These are phyloP conservation scores for Bombus huntii DNA, from an alignment of 1,140 invertebrate genomes.

Conservation along the genomic window DNA sequence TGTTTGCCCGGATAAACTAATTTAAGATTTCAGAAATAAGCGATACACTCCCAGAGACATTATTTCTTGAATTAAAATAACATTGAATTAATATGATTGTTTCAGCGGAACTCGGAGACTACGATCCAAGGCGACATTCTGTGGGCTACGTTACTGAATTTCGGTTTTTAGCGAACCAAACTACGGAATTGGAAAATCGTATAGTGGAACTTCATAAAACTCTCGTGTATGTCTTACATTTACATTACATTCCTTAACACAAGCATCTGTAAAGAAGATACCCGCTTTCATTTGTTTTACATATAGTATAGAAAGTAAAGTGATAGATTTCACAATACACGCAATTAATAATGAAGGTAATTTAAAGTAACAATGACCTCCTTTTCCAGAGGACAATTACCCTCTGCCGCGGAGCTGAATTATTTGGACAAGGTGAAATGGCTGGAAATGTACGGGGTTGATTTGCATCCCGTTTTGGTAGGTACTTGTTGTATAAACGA, in stretches of 20 bases:
- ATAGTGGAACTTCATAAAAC: conserved; percentile 95
- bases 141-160: conserved; percentile 98
- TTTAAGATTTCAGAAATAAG: neutral
- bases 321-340: neutral
- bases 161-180: conserved; percentile 96
- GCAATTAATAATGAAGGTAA: neutral
- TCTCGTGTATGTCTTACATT: conserved; percentile 86
- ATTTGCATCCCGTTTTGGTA: conserved; percentile 90
- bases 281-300: no score
- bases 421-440: conserved; percentile 92
- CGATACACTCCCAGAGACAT: neutral
- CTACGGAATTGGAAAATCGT: conserved; percentile 93
- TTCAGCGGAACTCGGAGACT: conserved; percentile 98
- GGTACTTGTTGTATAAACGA: conserved; percentile 68
- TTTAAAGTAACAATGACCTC: neutral
- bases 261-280: no score
- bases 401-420: conserved; percentile 88
- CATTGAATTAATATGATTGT: neutral
- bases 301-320: no score
- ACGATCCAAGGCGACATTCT: conserved; percentile 94
- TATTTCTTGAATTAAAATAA: neutral
- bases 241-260: neutral
- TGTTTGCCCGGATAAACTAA: no score
- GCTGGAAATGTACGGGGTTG: conserved; percentile 93
- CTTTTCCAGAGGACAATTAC: conserved; percentile 86